Conservation (phyloP, 2,797 vertebrate genomes). For the Thamnophis elegans region DNA sequence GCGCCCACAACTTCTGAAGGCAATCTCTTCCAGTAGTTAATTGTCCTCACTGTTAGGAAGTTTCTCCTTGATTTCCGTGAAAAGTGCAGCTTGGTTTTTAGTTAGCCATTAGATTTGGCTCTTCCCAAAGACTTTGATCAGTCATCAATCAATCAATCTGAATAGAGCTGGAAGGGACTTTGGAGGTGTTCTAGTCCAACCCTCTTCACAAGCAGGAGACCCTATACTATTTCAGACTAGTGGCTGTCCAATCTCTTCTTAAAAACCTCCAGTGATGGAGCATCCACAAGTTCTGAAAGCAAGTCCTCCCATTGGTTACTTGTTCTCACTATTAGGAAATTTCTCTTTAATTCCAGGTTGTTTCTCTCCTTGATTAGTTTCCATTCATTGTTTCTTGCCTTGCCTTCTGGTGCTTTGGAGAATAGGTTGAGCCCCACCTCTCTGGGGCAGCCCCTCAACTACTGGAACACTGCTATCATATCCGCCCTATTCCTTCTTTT, state of each 20-base stretch:
- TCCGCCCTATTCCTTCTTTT: neutral
- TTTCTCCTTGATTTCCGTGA: neutral
- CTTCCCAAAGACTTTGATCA: neutral
- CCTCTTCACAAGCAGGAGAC: too few relatives aligned
- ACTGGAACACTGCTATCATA: neutral
- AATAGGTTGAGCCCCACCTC: accelerated
- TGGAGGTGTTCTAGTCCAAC: too few relatives aligned
- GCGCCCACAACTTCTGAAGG: neutral
- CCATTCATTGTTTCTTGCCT: neutral
- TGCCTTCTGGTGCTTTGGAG: neutral
- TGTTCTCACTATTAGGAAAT: too few relatives aligned
- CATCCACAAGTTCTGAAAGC: too few relatives aligned
- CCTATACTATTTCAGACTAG: too few relatives aligned
- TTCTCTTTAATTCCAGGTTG: neutral
- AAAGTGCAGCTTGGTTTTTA: neutral
- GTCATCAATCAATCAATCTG: too few relatives aligned
- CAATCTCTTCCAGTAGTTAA: neutral
- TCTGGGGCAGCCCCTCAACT: neutral
- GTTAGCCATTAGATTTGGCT: neutral
- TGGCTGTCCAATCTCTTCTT: too few relatives aligned
- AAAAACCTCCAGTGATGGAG: too few relatives aligned
- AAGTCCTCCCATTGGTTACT: too few relatives aligned
- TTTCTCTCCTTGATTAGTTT: neutral
- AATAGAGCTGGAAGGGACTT: too few relatives aligned
- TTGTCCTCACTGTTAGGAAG: neutral